phyloP scores from a whole-genome alignment of 1,140 invertebrate genomes.

The Phortica variegata region DNA sequence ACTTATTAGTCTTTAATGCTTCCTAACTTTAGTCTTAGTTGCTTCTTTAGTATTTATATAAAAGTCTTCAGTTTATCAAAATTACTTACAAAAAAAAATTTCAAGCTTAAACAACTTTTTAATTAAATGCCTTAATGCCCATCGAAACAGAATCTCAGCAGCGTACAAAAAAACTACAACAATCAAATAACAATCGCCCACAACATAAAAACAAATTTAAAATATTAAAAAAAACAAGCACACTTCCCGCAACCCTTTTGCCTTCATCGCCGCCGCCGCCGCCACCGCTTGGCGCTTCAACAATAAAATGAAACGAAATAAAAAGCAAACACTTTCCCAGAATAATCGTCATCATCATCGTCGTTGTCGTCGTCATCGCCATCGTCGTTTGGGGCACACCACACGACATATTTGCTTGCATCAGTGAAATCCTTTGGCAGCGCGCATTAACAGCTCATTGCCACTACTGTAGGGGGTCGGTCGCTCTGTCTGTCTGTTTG shows the following conservation, averaged over 20 bases:
- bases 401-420: constrained; percentile 18
- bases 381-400: no score
- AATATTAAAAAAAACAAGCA: constrained; percentile 19
- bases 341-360: background rate
- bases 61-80: constrained; percentile 24
- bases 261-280: no score
- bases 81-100: no score
- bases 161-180: constrained; percentile 2
- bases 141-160: background rate
- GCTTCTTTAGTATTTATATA: background rate
- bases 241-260: background rate
- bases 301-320: no score
- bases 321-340: constrained; percentile 1
- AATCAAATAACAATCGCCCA: constrained; percentile 52
- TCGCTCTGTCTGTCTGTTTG: background rate
- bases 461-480: constrained; percentile 48
- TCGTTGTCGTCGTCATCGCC: no score
- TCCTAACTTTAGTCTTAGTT: background rate
- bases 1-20: constrained; percentile 12
- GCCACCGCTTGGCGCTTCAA: no score
- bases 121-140: no score
- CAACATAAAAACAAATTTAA: constrained; percentile 44
- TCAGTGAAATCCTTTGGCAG: constrained; percentile 51
- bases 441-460: constrained; percentile 53
- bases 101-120: no score